These are phyloP conservation scores for Nephrotoma flavescens DNA, from an alignment of 2,888 invertebrate species.

Conservation along the genomic window DNA sequence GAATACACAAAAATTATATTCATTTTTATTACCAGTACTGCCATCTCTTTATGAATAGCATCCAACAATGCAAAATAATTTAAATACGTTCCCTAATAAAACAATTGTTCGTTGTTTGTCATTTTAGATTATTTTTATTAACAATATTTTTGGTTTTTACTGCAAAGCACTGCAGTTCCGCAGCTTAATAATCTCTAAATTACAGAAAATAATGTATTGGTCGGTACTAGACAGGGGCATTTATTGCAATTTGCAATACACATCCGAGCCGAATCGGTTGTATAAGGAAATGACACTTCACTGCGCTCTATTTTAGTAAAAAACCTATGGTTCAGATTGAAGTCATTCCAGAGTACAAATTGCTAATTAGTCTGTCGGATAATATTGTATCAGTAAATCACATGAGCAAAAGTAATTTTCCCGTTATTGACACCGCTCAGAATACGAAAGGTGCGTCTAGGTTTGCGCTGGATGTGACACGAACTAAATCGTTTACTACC, in stretches of 20 bases:
- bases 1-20: no score
- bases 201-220: slow-evolving; percentile 71
- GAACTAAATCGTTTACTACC: slow-evolving; percentile 45
- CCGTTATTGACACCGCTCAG: slow-evolving; percentile 55
- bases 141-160: not conserved
- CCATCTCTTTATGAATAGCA: not conserved
- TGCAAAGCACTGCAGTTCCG: not conserved
- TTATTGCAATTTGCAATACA: slow-evolving; percentile 86
- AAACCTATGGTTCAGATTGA: slow-evolving; percentile 85
- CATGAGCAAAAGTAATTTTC: slow-evolving; percentile 64
- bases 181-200: not conserved
- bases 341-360: slow-evolving; percentile 56
- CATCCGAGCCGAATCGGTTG: slow-evolving; percentile 43
- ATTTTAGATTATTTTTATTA: no score
- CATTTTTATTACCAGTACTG: not conserved
- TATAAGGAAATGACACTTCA: slow-evolving; percentile 64
- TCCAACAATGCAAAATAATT: not conserved
- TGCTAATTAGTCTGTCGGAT: slow-evolving; percentile 46
- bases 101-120: no score
- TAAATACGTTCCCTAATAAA: no score
- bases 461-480: slow-evolving; percentile 68
- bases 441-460: slow-evolving; percentile 79
- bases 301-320: slow-evolving; percentile 75
- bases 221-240: slow-evolving; percentile 88
- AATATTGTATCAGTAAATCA: slow-evolving; percentile 70